phyloP scores from a whole-genome alignment of 2,113 vertebrate species.

The Zapus hudsonius region DNA sequence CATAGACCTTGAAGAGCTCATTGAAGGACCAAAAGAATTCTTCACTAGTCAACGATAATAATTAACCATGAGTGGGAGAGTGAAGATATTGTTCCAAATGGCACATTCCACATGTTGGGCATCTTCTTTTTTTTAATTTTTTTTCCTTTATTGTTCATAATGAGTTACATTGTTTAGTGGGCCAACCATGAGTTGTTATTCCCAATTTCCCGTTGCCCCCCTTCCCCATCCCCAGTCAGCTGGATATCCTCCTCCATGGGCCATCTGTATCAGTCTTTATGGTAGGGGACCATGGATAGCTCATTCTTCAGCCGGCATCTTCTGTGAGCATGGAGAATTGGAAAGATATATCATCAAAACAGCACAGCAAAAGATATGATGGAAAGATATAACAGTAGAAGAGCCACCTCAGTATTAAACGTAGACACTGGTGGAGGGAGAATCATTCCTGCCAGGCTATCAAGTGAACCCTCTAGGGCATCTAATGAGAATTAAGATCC shows the following conservation, averaged over 20 bases:
- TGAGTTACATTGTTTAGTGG: no score
- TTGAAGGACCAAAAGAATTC: background rate
- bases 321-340: background rate
- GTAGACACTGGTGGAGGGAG: background rate
- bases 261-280: no score
- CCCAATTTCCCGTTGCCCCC: no score
- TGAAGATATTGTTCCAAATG: background rate
- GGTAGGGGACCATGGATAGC: no score
- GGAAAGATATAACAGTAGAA: background rate
- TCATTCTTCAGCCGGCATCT: no score
- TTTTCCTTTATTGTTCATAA: no score
- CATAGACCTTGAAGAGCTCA: background rate
- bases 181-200: no score
- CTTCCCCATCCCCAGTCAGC: no score
- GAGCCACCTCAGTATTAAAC: background rate
- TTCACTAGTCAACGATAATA: background rate
- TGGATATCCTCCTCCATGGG: no score
- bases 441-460: background rate
- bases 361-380: no score
- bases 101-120: background rate
- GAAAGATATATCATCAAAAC: no score
- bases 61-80: background rate
- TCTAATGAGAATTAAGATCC: background rate
- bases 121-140: no score
- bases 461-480: background rate